These are phyloP conservation scores for Gnathonemus echidnorhynchus DNA, from an alignment of 2,113 vertebrate genomes.

Conservation along the genomic window DNA sequence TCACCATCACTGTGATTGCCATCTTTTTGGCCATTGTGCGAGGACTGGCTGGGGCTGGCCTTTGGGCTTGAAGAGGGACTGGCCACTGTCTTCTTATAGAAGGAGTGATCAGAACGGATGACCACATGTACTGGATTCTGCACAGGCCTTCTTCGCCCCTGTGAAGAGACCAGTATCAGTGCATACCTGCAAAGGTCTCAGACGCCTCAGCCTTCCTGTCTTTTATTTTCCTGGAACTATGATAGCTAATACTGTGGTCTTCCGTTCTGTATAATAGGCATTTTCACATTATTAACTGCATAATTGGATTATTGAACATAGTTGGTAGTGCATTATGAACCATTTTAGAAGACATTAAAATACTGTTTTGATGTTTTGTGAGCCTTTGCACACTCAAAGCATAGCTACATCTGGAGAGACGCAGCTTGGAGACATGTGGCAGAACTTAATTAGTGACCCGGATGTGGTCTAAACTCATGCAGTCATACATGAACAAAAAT, in stretches of 20 bases:
- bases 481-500: neutral
- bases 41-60: neutral
- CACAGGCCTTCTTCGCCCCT: neutral
- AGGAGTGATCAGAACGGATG: neutral
- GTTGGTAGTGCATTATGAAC: neutral
- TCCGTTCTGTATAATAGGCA: neutral
- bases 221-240: neutral
- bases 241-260: neutral
- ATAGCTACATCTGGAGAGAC: neutral
- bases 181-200: neutral
- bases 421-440: neutral
- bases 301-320: neutral
- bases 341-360: neutral
- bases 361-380: neutral
- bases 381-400: neutral
- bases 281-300: neutral
- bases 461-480: neutral
- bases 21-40: neutral
- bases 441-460: neutral
- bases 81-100: neutral
- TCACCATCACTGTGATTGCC: neutral
- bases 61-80: neutral
- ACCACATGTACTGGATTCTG: conserved; percentile 11
- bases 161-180: neutral
- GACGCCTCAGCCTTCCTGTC: neutral